Evolutionary conservation across 2,888 invertebrate species (phyloP).

Genomic region (Erpobdella octoculata): DNA sequence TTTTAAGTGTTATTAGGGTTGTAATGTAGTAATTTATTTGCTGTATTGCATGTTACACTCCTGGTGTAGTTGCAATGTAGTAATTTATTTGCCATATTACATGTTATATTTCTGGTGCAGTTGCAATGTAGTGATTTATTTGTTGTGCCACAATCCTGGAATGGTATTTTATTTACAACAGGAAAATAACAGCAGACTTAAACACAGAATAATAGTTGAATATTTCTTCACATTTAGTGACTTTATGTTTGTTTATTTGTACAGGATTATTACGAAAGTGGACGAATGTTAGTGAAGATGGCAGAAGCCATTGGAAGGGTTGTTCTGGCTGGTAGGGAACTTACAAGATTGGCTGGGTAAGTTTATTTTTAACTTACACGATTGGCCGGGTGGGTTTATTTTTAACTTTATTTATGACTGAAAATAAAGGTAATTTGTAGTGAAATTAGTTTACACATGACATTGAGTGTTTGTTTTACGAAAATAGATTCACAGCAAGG

Average conservation of each 20-base stretch:
- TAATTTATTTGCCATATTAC: too few species aligned
- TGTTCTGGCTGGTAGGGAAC: conserved; percentile 85
- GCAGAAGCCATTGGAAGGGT: conserved; percentile 93
- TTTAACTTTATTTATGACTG: neutral
- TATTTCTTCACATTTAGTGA: neutral
- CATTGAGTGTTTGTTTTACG: neutral
- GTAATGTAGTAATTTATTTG: too few species aligned
- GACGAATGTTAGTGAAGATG: conserved; percentile 87
- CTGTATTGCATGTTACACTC: too few species aligned
- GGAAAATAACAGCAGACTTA: neutral
- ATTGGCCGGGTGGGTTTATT: neutral
- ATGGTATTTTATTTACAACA: neutral
- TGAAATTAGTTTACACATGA: neutral
- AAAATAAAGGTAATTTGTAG: neutral
- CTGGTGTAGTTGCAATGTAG: too few species aligned
- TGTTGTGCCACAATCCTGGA: too few species aligned
- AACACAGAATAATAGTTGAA: neutral
- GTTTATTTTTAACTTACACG: conserved; percentile 27
- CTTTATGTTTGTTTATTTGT: neutral
- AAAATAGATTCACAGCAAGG: conserved; percentile 69
- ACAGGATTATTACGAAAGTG: conserved; percentile 88
- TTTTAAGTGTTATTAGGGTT: too few species aligned
- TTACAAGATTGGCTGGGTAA: conserved; percentile 79
- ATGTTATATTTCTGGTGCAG: too few species aligned
- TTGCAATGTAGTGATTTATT: too few species aligned